Base-by-base conservation (phyloP, 2,888 invertebrate genomes). In the Drosophila fulvimacula region DNA sequence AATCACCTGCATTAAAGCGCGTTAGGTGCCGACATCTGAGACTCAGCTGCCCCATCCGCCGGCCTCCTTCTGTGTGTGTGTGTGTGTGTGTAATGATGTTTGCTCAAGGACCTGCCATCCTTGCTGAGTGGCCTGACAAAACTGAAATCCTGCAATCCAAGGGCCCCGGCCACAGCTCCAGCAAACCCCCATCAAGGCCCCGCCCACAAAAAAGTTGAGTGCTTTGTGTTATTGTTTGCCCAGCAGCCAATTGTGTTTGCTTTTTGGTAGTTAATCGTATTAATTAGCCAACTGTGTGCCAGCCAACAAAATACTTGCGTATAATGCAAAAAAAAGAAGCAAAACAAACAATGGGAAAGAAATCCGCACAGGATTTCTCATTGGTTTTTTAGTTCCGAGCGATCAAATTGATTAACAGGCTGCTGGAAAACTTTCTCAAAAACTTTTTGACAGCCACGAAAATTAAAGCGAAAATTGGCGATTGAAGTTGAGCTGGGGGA, bases 1-100 rank as follows among this genome's bases (percentile, higher is more conserved):
- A 86, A 86, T 86, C 85, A 86, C 87, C 85, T 87, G 82, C 81
- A 85, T 87, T 87, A 81, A 85, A 87, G 77, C 76, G 78, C 79
- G 79, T 84, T 83, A 81, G 81, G 80, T 74, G 79, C 71, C 75
- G 81, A 75, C 82, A 81, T 73, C 78, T 68, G 78, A 72, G 69
- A 69, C 74, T 82, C 81, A 82, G 76, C 84, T 58, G 0, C 52
- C 21, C 13, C 19, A 21, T 10, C 17, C 17, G 5, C 10, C 0
- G 10, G 5, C 5, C 51, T 41, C 53, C 42, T n/a, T 44, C 63
- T 19, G 42, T 53, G 49, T 65, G 53, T 73, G 68, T 56, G 71
- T 19, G 42, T 53, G 49, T 65, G 53, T 73, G 68, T 56, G 71
- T 73, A 78, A 81, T 76, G 69, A 79, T 82, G 57, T 57, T 86